Evolutionary conservation across 2,797 vertebrate genomes (phyloP), one percentile per base, ranked within the genome.

Genomic region (Helarctos malayanus): DNA sequence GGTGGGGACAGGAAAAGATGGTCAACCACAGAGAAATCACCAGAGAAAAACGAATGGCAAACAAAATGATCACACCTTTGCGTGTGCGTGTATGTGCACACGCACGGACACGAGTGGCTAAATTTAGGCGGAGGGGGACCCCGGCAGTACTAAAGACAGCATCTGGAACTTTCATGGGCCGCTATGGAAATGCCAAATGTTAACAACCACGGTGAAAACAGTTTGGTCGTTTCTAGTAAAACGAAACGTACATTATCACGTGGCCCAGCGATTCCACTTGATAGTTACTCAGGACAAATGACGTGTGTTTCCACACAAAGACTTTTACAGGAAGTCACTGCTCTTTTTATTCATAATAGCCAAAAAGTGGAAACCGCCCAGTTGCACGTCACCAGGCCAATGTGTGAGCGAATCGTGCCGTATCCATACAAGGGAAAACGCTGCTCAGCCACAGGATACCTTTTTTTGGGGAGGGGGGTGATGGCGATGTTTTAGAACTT

Each of bases 221-320:
- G 45, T 85, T 54, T 69, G 71, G 23, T 80, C 63, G 29, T 90
- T 80, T 84, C 61, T 75, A 49, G 19, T 69, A 61, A 84, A 93
- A 88, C 32, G 16, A 73, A 41, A 78, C 19, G 27, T 35, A 69
- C 16, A n/a, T 65, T 90, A 63, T 54, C 57, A 21, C 13, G 19
- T 38, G 49, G 25, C 19, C 41, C 81, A 61, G 65, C 8, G 54
- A 25, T 59, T 69, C 2, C 2, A 23, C 61, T 10, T 13, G 76
- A 56, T 84, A 49, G 47, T 88, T 79, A 47, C 32, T 59, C 73
- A 27, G 52, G 71, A 89, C 45, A 94, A 90, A 49, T 29, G n/a
- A 38, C 41, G 41, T 45, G 27, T 11, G 12, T 21, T 29, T 59
- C 54, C 54, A 82, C 59, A 90, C 27, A 82, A 23, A 35, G 61